These are phyloP conservation scores for Calidris pugnax DNA, from an alignment of 2,113 vertebrate genomes.

Conservation along the genomic window DNA sequence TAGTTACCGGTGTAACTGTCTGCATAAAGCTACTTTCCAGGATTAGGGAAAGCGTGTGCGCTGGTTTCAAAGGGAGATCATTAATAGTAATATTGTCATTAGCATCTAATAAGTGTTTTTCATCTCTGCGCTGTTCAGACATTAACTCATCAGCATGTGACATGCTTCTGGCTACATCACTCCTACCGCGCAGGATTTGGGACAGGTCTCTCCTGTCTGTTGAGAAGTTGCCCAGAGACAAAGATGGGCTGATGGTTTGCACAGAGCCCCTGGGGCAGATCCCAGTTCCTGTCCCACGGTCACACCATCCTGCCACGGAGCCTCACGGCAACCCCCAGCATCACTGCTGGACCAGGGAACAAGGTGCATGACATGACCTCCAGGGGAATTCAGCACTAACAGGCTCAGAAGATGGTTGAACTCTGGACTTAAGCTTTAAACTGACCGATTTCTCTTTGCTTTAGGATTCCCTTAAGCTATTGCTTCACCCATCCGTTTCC, in stretches of 20 bases:
- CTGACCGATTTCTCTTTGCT: not conserved
- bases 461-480: not conserved
- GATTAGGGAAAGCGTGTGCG: not conserved
- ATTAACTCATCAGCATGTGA: not conserved
- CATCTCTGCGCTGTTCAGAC: not conserved
- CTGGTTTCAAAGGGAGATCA: not conserved
- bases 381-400: not conserved
- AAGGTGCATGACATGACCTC: not conserved
- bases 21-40: not conserved
- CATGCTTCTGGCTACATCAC: not conserved
- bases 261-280: not conserved
- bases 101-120: not conserved
- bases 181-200: not conserved
- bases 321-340: not conserved
- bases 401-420: not conserved
- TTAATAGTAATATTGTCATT: not conserved
- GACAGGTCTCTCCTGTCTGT: conserved; percentile 36
- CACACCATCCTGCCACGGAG: not conserved
- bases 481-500: not conserved
- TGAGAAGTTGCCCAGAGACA: not conserved
- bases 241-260: not conserved
- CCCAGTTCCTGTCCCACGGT: not conserved
- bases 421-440: not conserved
- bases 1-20: not conserved
- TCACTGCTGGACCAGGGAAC: not conserved